A percentile compares a stretch with the other conserved stretches of the same genome.
Evolutionary conservation across 2,797 vertebrate species (phyloP).

Genomic region (Eulemur albifrons): DNA sequence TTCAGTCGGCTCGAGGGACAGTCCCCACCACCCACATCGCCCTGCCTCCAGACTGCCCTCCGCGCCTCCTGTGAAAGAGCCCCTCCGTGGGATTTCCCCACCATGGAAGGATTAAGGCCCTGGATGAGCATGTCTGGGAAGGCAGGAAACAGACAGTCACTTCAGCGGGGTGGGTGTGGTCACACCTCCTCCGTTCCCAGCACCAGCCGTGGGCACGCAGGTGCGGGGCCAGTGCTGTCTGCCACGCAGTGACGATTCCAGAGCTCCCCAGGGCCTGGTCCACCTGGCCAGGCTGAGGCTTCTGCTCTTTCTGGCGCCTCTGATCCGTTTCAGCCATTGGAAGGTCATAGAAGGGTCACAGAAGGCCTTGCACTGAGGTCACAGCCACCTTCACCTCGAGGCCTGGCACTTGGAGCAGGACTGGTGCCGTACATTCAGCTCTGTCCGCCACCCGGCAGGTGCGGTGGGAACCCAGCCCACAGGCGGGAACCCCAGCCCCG

Average conservation of each 20-base stretch:
- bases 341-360: fast-evolving
- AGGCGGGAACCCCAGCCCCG: not conserved
- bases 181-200: not conserved
- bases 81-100: not conserved
- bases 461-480: not conserved
- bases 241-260: fast-evolving
- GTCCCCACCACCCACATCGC: not conserved
- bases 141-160: not conserved
- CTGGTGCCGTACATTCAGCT: not conserved
- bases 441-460: not conserved
- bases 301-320: not conserved
- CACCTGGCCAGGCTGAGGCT: not conserved
- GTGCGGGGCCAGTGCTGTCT: not conserved
- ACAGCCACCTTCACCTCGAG: not conserved
- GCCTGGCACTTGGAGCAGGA: not conserved
- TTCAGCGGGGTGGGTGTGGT: not conserved
- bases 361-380: not conserved
- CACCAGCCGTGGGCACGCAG: fast-evolving
- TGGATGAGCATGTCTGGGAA: not conserved
- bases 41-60: not conserved
- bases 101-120: not conserved
- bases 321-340: not conserved
- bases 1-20: not conserved
- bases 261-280: not conserved
- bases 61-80: not conserved